A percentile compares a stretch with the other conserved stretches of the same genome.
Conservation (phyloP, 2,797 vertebrate species). For the Gallirallus australis region DNA sequence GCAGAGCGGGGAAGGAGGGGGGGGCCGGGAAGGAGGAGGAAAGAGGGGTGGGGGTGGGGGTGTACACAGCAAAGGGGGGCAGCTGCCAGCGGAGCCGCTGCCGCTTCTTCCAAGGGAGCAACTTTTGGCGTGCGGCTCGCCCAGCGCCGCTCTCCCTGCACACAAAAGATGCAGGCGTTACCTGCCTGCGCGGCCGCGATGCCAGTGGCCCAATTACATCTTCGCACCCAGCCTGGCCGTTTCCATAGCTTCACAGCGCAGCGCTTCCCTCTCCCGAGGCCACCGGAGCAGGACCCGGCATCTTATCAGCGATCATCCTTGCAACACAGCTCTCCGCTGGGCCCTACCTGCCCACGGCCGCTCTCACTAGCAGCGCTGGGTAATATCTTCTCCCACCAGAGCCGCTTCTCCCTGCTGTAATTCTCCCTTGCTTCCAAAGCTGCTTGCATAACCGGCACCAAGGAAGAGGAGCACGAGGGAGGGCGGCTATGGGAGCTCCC, state of each 20-base stretch:
- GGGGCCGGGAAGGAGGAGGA: background rate
- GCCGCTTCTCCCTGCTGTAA: background rate
- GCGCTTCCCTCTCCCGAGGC: constrained; percentile 87
- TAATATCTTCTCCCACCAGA: constrained; percentile 43
- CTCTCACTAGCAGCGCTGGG: constrained; percentile 6
- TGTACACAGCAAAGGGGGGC: background rate
- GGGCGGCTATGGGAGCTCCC: background rate
- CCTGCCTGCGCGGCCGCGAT: constrained; percentile 85
- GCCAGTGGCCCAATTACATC: constrained; percentile 89
- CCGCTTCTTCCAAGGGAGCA: background rate
- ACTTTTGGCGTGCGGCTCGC: background rate
- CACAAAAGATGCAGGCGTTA: constrained; percentile 79
- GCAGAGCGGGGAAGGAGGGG: background rate
- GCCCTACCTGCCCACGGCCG: constrained; percentile 47
- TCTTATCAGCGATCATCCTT: constrained; percentile 84
- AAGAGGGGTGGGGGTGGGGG: background rate
- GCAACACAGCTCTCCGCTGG: constrained; percentile 13
- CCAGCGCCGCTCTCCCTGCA: background rate
- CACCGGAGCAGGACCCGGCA: constrained; percentile 86
- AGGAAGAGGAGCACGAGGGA: constrained; percentile 1
- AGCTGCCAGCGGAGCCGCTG: background rate
- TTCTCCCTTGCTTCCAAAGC: constrained; percentile 16
- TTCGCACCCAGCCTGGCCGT: constrained; percentile 88
- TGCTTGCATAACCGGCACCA: background rate
- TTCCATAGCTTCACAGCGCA: constrained; percentile 91